Base-by-base conservation (phyloP, 2,888 invertebrate species). In the Sarcophaga caerulescens region DNA sequence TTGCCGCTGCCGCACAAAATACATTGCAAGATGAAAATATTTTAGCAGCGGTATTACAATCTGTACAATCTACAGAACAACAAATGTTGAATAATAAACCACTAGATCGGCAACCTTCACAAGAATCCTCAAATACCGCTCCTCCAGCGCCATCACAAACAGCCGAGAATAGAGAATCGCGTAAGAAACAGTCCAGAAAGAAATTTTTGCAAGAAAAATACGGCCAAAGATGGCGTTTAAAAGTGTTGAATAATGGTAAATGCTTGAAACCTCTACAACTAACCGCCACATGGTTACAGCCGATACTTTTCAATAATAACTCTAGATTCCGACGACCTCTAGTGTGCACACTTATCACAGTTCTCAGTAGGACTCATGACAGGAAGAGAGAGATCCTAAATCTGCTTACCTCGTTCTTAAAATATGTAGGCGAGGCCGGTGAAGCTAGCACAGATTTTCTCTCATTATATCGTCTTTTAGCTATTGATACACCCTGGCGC, bases 391-490 rank as follows among this genome's bases (percentile, higher is more conserved):
- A 96, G 90, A 95, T 99, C 73, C 94, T 99, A 63, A 96, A 98
- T 85, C 94, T 99, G 89, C 94, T 99, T 63, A 98, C 98, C 0
- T 96, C 96, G 89, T 99, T 97, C 93, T 94, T 99, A 85, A 96
- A 97, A 62, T 97, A 98, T 91, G 95, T 99, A 4, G 96, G 97
- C 1, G 94, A 95, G 4, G 97, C 98, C 2, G 99, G 99, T 0
- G 99, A 99, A 93, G 97, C 97, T 77, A 97, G 98, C 87, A 96
- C 97, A 6, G 99, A 99, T 92, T 99, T 97, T 92, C 94, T 99
- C 84, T 95, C 96, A 19, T 94, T 99, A 0, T 99, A 98, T 93
- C 96, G 98, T 92, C 96, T 94, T 88, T 93, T 99, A 70, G 97
- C 98, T 4, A 95, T 96, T 25, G 96, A 97, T 89, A 95, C 96